A percentile compares a stretch with the other conserved stretches of the same genome.
Evolutionary conservation across 1,140 invertebrate genomes (phyloP).

Genomic region (Drosophila teissieri): DNA sequence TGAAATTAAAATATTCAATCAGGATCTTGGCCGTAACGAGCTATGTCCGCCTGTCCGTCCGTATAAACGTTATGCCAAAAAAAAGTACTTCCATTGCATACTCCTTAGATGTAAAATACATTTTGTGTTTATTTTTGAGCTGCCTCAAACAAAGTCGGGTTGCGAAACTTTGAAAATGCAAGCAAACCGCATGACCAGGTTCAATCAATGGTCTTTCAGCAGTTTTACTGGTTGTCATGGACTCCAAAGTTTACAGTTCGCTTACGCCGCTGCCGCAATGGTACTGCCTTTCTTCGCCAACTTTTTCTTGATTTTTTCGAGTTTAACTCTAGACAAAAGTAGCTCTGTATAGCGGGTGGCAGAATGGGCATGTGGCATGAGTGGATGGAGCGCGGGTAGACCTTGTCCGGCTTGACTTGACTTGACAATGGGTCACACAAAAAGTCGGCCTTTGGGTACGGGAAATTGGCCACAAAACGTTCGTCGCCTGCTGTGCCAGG

Average conservation of each 20-base stretch:
- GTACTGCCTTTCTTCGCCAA: background rate
- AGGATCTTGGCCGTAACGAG: background rate
- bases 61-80: too few relatives aligned
- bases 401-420: conserved; percentile 57
- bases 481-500: conserved; percentile 69
- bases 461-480: conserved; percentile 80
- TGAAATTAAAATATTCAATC: background rate
- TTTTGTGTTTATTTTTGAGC: background rate
- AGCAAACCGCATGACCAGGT: conserved; percentile 5
- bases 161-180: background rate
- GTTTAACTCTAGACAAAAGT: conserved; percentile 41
- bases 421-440: conserved; percentile 72
- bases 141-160: background rate
- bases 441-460: conserved; percentile 41
- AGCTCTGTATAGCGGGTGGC: background rate
- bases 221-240: conserved; percentile 8
- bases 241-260: conserved; percentile 9
- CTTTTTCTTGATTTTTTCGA: conserved; percentile 9
- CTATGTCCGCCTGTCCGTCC: too few relatives aligned
- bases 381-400: conserved; percentile 14
- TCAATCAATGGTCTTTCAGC: conserved; percentile 9
- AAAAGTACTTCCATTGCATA: background rate
- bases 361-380: background rate
- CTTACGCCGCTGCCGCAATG: background rate
- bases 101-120: background rate